Percentiles rank a stretch among this genome's conserved stretches.
Conservation (phyloP, 2,888 invertebrate species). For the Idaea biselata region DNA sequence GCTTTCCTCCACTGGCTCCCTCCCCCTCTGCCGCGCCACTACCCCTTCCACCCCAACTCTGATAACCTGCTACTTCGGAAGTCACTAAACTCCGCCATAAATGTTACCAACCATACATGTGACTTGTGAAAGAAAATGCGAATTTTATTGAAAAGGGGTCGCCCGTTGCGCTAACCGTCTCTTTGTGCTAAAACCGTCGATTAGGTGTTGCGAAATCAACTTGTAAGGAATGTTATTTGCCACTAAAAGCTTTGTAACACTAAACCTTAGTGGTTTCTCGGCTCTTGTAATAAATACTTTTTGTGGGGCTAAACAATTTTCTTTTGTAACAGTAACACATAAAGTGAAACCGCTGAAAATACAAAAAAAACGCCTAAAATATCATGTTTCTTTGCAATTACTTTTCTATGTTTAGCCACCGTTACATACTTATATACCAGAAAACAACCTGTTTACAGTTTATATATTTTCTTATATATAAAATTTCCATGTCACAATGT, state of each 20-base stretch:
- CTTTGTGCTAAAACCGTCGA: constrained; percentile 62
- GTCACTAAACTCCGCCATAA: constrained; percentile 77
- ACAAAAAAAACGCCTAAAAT: constrained; percentile 7
- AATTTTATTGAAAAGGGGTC: constrained; percentile 74
- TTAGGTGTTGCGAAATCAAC: constrained; percentile 54
- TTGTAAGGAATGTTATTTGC: constrained; percentile 35
- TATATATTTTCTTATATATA: no score
- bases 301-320: constrained; percentile 22
- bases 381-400: constrained; percentile 5
- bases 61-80: constrained; percentile 80
- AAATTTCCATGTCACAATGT: no score
- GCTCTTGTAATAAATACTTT: constrained; percentile 26
- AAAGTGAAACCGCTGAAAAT: constrained; percentile 14
- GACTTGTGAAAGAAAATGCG: constrained; percentile 71
- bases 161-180: constrained; percentile 50
- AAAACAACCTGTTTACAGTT: neutral
- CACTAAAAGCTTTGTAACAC: constrained; percentile 43
- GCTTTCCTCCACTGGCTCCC: constrained; percentile 51
- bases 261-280: constrained; percentile 31
- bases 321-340: constrained; percentile 16
- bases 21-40: constrained; percentile 38
- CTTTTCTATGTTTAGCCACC: neutral
- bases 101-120: constrained; percentile 67
- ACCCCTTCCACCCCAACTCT: constrained; percentile 52
- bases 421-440: neutral